Evolutionary conservation across 2,797 vertebrate species (phyloP).

Genomic region (Erpetoichthys calabaricus): DNA sequence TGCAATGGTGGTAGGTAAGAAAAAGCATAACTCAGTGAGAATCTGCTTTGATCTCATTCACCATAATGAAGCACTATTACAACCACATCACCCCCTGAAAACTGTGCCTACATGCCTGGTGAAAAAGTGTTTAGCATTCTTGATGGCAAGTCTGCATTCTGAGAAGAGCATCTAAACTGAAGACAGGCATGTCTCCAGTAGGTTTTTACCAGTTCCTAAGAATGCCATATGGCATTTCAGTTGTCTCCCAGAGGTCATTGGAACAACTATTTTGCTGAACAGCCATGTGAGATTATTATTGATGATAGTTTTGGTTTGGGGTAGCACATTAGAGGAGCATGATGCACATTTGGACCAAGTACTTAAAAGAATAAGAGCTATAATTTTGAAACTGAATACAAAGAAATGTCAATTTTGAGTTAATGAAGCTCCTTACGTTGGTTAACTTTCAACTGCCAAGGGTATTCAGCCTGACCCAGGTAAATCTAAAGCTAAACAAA

Average conservation of each 20-base stretch:
- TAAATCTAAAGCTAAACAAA: constrained; percentile 6
- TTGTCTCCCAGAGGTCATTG: constrained; percentile 8
- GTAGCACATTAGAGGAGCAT: not conserved
- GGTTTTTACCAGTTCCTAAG: constrained; percentile 1
- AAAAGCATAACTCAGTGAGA: constrained; percentile 4
- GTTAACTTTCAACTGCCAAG: constrained; percentile 5
- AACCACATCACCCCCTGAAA: not conserved
- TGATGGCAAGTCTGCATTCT: not conserved
- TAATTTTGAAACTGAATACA: constrained; percentile 10
- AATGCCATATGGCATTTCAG: constrained; percentile 8
- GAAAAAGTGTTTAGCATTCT: not conserved
- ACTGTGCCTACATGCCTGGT: not conserved
- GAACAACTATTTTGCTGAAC: constrained; percentile 8
- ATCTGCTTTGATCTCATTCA: constrained; percentile 10
- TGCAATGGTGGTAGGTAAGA: constrained; percentile 6
- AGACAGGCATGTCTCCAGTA: not conserved
- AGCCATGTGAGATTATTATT: constrained; percentile 17
- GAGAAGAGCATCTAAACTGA: not conserved
- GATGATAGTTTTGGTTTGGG: constrained; percentile 3
- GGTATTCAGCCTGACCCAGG: constrained; percentile 10
- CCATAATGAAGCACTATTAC: constrained; percentile 7
- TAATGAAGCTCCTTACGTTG: constrained; percentile 11
- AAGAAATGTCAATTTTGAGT: constrained; percentile 12
- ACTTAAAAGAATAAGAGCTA: not conserved
- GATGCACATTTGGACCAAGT: not conserved